phyloP scores from a whole-genome alignment of 2,888 invertebrate species.

The Drosophila borborema region DNA sequence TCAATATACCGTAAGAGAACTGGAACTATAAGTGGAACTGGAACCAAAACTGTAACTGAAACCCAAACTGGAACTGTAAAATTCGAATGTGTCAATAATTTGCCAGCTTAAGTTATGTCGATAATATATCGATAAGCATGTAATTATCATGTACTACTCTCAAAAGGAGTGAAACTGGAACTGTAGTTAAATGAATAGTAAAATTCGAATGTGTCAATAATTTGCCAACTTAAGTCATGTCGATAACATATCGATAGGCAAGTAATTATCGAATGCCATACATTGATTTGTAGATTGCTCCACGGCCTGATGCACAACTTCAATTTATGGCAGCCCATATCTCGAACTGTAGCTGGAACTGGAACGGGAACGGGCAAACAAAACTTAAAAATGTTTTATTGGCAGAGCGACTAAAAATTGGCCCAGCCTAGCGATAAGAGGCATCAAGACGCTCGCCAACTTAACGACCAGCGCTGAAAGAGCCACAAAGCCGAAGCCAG shows the following conservation, averaged over 20 bases:
- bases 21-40: neutral
- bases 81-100: neutral
- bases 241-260: constrained; percentile 11
- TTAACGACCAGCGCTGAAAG: constrained; percentile 56
- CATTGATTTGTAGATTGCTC: constrained; percentile 5
- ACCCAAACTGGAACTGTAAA: neutral
- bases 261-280: constrained; percentile 15
- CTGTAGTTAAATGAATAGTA: neutral
- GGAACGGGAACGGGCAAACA: constrained; percentile 25
- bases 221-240: constrained; percentile 5
- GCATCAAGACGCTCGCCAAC: constrained; percentile 41
- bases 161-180: constrained; percentile 5
- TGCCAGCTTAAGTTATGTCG: neutral
- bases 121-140: neutral
- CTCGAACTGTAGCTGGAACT: constrained; percentile 17
- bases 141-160: neutral
- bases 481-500: neutral
- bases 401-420: constrained; percentile 40
- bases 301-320: constrained; percentile 11
- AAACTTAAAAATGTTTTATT: constrained; percentile 61
- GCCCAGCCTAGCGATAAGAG: constrained; percentile 50
- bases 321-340: constrained; percentile 39
- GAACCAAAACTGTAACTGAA: neutral
- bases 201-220: neutral
- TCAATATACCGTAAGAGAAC: too few relatives aligned